Conservation (phyloP, 2,113 vertebrate genomes). For the Chroicocephalus ridibundus region DNA sequence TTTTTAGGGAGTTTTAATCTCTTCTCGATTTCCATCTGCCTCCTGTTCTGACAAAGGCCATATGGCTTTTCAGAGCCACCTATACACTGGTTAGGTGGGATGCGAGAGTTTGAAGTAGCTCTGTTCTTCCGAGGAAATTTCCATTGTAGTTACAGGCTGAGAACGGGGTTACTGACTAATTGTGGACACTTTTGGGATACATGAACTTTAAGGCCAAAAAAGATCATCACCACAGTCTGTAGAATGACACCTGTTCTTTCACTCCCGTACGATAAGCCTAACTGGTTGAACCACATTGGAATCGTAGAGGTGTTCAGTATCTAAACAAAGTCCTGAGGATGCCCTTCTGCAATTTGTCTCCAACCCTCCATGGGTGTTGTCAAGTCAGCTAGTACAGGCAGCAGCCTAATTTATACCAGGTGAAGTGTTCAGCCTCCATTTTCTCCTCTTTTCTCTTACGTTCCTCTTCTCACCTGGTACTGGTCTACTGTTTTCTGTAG, state of each 20-base stretch:
- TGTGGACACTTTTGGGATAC: neutral
- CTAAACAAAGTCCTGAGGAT: neutral
- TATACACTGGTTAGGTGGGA: neutral
- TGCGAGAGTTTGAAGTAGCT: neutral
- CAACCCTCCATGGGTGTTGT: neutral
- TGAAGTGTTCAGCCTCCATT: neutral
- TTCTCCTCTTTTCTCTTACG: neutral
- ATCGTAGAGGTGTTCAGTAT: neutral
- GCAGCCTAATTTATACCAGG: neutral
- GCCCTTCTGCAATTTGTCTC: neutral
- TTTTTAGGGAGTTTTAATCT: slow-evolving; percentile 10
- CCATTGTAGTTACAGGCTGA: neutral
- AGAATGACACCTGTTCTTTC: neutral
- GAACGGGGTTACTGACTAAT: fast-evolving
- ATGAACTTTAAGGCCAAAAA: neutral
- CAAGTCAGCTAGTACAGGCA: neutral
- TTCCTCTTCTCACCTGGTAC: neutral
- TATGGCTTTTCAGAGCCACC: neutral
- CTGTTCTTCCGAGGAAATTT: neutral
- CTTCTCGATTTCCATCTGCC: neutral
- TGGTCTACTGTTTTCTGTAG: neutral
- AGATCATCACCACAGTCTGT: neutral
- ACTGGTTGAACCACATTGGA: neutral
- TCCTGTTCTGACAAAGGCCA: neutral
- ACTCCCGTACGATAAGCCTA: neutral